phyloP scores from a whole-genome alignment of 2,888 invertebrate genomes.

The Theretra japonica region DNA sequence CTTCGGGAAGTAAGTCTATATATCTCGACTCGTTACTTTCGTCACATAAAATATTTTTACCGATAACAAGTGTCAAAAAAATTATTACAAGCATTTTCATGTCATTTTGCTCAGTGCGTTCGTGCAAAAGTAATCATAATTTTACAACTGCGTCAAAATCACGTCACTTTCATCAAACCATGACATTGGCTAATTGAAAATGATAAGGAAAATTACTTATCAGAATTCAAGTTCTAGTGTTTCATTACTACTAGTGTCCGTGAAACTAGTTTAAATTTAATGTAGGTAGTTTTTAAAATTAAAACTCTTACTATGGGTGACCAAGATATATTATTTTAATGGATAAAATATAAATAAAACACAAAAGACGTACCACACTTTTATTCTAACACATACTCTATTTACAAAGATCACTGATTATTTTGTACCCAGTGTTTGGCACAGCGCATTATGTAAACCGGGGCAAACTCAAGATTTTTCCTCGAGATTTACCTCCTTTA shows the following conservation, averaged over 20 bases:
- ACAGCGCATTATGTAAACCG: background rate
- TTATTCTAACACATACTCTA: conserved; percentile 28
- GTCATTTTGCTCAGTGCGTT: conserved; percentile 42
- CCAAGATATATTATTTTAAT: background rate
- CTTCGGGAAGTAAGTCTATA: conserved; percentile 66
- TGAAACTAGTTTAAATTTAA: background rate
- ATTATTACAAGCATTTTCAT: conserved; percentile 52
- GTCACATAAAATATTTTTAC: conserved; percentile 35
- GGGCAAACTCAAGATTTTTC: conserved; percentile 4
- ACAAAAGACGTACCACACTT: background rate
- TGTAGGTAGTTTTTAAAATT: too few relatives aligned
- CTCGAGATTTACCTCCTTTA: conserved; percentile 19
- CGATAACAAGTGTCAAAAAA: conserved; percentile 45
- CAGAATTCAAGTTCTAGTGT: background rate
- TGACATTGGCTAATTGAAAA: conserved; percentile 23
- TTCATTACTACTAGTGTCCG: background rate
- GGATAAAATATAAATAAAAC: background rate
- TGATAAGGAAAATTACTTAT: conserved; percentile 22
- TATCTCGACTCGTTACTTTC: conserved; percentile 60
- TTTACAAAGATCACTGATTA: conserved; percentile 37
- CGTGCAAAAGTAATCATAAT: background rate
- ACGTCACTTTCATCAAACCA: conserved; percentile 5
- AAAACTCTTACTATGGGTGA: too few relatives aligned
- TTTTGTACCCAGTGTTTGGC: background rate
- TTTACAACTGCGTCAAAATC: conserved; percentile 7